Base-by-base conservation (phyloP, 2,888 invertebrate species). In the Unio pictorum region DNA sequence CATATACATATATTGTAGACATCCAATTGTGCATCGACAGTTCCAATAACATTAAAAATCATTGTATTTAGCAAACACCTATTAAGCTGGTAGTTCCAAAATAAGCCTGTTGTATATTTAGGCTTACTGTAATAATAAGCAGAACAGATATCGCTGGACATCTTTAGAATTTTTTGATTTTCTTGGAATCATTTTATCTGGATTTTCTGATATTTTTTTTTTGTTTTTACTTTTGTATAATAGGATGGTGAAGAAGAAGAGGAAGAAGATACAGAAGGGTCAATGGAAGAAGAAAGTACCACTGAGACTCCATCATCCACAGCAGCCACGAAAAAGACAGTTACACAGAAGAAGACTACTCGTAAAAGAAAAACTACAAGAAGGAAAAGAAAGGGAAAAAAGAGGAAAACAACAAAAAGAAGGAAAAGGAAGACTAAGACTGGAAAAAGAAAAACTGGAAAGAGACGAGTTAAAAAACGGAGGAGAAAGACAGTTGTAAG, bases 351-450 rank as follows among this genome's bases (percentile, higher is more conserved):
- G 56, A 78, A 71, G 69, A 65, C 71, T 68, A 68, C 68, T 18
- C 61, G 45, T 28, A 78, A 69, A 57, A 71, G 67, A 54, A 75
- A 70, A 68, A 80, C 70, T 61, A 68, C 73, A 30, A 74, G 75
- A 26, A 78, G 75, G 62, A 69, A 75, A 55, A 76, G 68, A 61
- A 66, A 68, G 55, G 73, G 75, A 64, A 75, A 78, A 71, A 76
- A 74, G 54, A 78, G 66, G 59, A 75, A 72, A 56, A 62, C 61
- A 69, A 69, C 67, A 64, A 71, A 66, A 72, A 75, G 61, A 61
- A 76, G 45, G 26, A 68, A 66, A 66, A 72, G 54, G 59, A 72
- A 64, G n/a, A 75, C 60, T 55, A 68, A 64, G 59, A 69, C 56
- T 61, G 55, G 61, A 64, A 75, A 61, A 64, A 72, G 66, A 45